These are phyloP conservation scores for Falco novaeseelandiae DNA, from an alignment of 2,797 vertebrate genomes.

Conservation along the genomic window DNA sequence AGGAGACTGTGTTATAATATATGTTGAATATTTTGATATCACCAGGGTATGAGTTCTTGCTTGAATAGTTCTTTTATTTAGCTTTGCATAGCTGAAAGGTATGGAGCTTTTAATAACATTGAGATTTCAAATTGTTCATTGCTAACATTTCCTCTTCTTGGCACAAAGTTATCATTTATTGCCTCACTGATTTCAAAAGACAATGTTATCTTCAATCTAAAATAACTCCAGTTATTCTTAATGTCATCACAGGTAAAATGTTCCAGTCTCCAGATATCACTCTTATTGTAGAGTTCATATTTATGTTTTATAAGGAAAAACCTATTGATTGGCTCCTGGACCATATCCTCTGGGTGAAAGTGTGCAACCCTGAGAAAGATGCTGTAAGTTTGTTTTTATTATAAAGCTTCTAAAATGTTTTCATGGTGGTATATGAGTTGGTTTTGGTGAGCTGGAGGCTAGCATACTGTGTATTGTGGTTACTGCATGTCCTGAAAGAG, in stretches of 20 bases:
- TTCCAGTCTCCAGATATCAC: conserved; percentile 97
- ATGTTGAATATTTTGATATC: neutral
- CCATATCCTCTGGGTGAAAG: conserved; percentile 99
- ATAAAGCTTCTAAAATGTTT: neutral
- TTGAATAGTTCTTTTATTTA: neutral
- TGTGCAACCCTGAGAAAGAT: conserved; percentile 98
- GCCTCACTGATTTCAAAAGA: neutral
- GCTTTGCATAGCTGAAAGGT: neutral
- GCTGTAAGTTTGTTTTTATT: conserved; percentile 82
- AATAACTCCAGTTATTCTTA: conserved; percentile 34
- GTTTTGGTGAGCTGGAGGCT: neutral
- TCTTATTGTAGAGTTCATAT: conserved; percentile 98
- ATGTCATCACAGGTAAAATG: conserved; percentile 91
- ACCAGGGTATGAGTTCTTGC: neutral
- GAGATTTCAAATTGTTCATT: neutral
- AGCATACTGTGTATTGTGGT: neutral
- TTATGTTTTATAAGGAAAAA: conserved; percentile 99
- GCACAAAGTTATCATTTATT: neutral
- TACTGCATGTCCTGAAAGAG: neutral
- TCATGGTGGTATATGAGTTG: neutral
- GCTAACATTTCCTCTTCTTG: neutral
- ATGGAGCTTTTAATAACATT: neutral
- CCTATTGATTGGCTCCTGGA: conserved; percentile 99
- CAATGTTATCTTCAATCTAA: neutral
- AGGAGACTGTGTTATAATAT: neutral